phyloP scores from a whole-genome alignment of 2,797 vertebrate species.

The Myotis myotis region DNA sequence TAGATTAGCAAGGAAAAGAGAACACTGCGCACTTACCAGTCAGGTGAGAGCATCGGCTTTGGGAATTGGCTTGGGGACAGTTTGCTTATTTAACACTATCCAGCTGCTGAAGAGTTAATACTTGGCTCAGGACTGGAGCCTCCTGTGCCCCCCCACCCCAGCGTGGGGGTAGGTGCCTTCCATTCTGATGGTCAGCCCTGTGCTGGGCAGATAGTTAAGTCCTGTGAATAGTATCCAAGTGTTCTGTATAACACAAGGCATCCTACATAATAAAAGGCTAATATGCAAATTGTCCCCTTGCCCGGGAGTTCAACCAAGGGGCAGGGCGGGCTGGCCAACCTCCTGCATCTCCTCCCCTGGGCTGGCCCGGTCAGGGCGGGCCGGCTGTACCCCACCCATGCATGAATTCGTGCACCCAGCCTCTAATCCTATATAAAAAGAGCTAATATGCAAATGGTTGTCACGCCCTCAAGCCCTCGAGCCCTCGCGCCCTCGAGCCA shows the following conservation, averaged over 20 bases:
- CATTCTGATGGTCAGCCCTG: neutral
- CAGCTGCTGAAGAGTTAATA: neutral
- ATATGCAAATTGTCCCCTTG: too few species aligned
- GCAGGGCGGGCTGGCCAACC: too few species aligned
- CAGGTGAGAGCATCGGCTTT: neutral
- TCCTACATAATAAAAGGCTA: too few species aligned
- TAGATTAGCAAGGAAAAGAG: neutral
- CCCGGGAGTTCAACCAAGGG: too few species aligned
- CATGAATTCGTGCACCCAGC: too few species aligned
- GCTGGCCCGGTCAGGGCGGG: too few species aligned
- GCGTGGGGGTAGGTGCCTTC: neutral
- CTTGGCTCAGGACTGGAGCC: neutral
- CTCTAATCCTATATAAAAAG: too few species aligned
- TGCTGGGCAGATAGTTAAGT: neutral
- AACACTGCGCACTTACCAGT: neutral
- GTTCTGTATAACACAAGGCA: neutral
- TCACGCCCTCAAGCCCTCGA: too few species aligned
- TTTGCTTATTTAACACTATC: neutral
- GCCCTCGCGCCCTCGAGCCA: too few species aligned
- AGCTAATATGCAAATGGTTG: too few species aligned
- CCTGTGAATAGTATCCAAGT: neutral
- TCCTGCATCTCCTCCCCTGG: too few species aligned
- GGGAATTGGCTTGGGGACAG: neutral
- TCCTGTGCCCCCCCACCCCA: neutral
- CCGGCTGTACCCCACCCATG: too few species aligned